A percentile compares a stretch with the other conserved stretches of the same genome.
These are phyloP conservation scores for Parnassius glacialis DNA, from an alignment of 2,888 invertebrate genomes.

Conservation along the genomic window DNA sequence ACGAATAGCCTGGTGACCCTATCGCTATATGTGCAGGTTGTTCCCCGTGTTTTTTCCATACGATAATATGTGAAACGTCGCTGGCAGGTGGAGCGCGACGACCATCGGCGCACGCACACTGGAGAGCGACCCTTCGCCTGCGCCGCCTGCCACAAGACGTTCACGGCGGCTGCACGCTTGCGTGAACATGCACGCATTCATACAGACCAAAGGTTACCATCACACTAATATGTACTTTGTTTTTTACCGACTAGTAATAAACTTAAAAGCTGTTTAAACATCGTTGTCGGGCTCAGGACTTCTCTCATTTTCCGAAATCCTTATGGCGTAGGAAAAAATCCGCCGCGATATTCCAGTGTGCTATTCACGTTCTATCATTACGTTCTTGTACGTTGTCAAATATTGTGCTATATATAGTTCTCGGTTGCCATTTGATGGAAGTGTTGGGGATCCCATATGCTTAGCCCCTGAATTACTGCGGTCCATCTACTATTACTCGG, in stretches of 20 bases:
- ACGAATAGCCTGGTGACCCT: background rate
- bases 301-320: too few species aligned
- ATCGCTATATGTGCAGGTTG: slow-evolving; percentile 8
- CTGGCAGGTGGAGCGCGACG: slow-evolving; percentile 77
- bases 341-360: too few species aligned
- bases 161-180: slow-evolving; percentile 75
- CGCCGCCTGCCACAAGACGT: slow-evolving; percentile 74
- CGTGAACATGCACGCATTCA: slow-evolving; percentile 75
- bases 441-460: too few species aligned
- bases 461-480: too few species aligned
- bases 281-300: too few species aligned
- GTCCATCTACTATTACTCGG: too few species aligned
- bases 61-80: slow-evolving; percentile 11
- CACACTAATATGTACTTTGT: background rate
- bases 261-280: too few species aligned
- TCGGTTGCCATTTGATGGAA: too few species aligned
- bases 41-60: slow-evolving; percentile 33
- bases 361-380: too few species aligned
- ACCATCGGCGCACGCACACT: slow-evolving; percentile 74
- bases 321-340: too few species aligned
- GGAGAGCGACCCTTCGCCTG: slow-evolving; percentile 77
- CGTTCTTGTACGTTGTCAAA: too few species aligned
- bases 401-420: too few species aligned
- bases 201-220: slow-evolving; percentile 72
- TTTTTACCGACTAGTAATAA: background rate